These are phyloP conservation scores for Dolichopus griseipennis DNA, from an alignment of 2,888 invertebrate genomes.

Conservation along the genomic window DNA sequence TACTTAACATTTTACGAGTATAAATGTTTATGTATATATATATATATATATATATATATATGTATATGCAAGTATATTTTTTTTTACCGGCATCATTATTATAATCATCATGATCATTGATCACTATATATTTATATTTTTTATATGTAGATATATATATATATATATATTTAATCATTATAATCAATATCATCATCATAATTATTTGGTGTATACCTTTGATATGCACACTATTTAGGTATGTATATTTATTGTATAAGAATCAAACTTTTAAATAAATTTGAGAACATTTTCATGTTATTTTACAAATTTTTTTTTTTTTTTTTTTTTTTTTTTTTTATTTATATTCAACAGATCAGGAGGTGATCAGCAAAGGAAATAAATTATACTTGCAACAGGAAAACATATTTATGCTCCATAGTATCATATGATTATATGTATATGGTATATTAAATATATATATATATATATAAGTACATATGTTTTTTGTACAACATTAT, in stretches of 20 bases:
- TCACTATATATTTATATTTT: too few species aligned
- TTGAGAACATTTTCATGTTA: background rate
- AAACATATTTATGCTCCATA: constrained; percentile 1
- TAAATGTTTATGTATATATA: background rate
- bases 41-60: background rate
- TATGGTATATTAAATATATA: background rate
- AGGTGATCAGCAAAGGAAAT: constrained; percentile 1
- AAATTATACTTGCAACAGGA: constrained; percentile 6
- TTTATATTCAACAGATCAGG: constrained; percentile 6
- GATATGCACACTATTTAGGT: too few species aligned
- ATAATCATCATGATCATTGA: background rate
- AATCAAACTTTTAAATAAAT: constrained; percentile 1
- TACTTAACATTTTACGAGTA: background rate
- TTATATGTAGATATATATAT: too few species aligned
- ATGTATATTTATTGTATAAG: background rate
- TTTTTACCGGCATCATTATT: background rate
- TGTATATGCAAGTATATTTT: background rate
- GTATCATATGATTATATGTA: background rate
- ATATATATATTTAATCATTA: too few species aligned
- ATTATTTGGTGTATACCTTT: too few species aligned
- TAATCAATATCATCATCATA: too few species aligned
- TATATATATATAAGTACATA: too few species aligned
- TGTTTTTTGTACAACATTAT: background rate
- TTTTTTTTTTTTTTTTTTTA: background rate
- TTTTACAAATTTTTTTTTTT: background rate